Conservation (phyloP, 1,140 invertebrate genomes). For the Drosophila watanabei region DNA sequence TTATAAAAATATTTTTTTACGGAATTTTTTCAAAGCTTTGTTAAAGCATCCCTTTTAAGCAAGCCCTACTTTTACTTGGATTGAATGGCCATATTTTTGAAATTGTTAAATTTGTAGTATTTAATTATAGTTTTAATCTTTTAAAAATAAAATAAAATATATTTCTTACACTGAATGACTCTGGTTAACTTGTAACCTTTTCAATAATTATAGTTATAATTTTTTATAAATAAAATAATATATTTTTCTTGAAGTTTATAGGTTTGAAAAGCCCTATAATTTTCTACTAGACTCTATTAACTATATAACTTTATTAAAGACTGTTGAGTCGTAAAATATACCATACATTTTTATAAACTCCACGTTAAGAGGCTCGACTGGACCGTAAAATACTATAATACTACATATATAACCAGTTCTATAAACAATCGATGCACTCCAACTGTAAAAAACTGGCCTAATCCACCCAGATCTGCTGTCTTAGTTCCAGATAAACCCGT, state of each 20-base stretch:
- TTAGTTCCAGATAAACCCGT: slow-evolving; percentile 37
- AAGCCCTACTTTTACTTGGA: too few relatives aligned
- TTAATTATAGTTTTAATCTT: too few relatives aligned
- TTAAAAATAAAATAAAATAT: too few relatives aligned
- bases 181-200: too few relatives aligned
- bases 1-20: not conserved
- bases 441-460: slow-evolving; percentile 23
- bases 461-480: slow-evolving; percentile 17
- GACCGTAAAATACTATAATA: not conserved
- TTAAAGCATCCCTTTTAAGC: too few relatives aligned
- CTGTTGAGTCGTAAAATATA: not conserved
- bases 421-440: not conserved
- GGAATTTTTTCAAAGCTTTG: too few relatives aligned
- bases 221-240: not conserved
- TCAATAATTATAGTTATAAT: not conserved
- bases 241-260: not conserved
- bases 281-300: not conserved
- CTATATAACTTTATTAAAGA: not conserved
- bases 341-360: not conserved
- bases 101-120: too few relatives aligned
- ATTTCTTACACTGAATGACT: too few relatives aligned
- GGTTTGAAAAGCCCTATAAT: not conserved
- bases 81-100: too few relatives aligned
- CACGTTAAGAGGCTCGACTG: slow-evolving; percentile 10
- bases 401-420: slow-evolving; percentile 9